Evolutionary conservation across 2,113 vertebrate species (phyloP).

Genomic region (Brachyhypopomus occidentalis): DNA sequence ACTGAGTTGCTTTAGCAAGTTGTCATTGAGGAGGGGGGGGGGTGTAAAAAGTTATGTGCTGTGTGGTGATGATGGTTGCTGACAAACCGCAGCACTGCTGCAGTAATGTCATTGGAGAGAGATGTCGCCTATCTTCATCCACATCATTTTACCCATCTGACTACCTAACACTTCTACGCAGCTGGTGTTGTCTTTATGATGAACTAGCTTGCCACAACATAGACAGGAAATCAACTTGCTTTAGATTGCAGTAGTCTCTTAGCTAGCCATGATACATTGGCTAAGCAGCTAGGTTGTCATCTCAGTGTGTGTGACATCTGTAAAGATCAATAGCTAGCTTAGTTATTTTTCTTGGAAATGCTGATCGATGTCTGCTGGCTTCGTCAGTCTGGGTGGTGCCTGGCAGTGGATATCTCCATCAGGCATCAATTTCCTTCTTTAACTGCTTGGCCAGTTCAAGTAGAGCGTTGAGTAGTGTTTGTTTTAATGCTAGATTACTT

Average conservation of each 20-base stretch:
- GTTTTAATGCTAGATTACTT: neutral
- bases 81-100: neutral
- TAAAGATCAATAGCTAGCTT: neutral
- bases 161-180: neutral
- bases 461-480: neutral
- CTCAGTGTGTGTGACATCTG: neutral
- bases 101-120: neutral
- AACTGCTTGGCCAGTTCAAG: neutral
- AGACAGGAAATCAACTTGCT: slow-evolving; percentile 39
- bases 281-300: neutral
- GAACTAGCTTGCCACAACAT: neutral
- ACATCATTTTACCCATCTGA: neutral
- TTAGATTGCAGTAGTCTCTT: neutral
- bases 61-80: too few relatives aligned
- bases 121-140: neutral
- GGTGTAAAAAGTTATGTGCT: neutral
- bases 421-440: neutral
- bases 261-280: neutral
- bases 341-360: slow-evolving; percentile 7
- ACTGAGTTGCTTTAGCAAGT: neutral
- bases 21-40: neutral
- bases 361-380: slow-evolving; percentile 43
- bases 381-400: slow-evolving; percentile 34
- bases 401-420: slow-evolving; percentile 22
- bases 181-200: neutral